Evolutionary conservation across 2,888 invertebrate genomes (phyloP).

Genomic region (Drosophila formosana): DNA sequence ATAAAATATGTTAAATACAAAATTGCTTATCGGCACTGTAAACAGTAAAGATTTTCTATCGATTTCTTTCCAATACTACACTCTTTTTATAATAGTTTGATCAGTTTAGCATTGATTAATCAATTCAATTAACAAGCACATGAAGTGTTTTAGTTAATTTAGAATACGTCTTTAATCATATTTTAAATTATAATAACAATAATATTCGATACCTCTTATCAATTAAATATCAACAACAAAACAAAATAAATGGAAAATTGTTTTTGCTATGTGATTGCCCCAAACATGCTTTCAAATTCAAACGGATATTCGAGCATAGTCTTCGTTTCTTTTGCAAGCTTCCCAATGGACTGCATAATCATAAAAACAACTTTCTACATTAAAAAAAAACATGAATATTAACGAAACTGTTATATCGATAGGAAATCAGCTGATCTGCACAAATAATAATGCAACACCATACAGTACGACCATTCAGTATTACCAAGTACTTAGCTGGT

Average conservation of each 20-base stretch:
- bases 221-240: conserved; percentile 13
- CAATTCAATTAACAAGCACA: no score
- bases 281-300: conserved; percentile 28
- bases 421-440: background rate
- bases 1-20: background rate
- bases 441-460: no score
- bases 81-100: no score
- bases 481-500: background rate
- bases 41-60: no score
- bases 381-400: background rate
- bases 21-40: background rate
- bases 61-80: no score
- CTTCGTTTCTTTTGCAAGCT: no score
- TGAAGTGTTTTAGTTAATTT: no score
- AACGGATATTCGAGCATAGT: background rate
- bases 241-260: background rate
- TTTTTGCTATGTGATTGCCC: conserved; percentile 15
- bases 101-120: no score
- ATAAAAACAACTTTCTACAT: background rate
- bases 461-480: background rate
- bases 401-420: background rate
- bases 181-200: background rate
- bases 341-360: no score
- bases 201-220: background rate
- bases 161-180: no score